phyloP scores from a whole-genome alignment of 2,113 vertebrate genomes.

The Sphaerodactylus townsendi region DNA sequence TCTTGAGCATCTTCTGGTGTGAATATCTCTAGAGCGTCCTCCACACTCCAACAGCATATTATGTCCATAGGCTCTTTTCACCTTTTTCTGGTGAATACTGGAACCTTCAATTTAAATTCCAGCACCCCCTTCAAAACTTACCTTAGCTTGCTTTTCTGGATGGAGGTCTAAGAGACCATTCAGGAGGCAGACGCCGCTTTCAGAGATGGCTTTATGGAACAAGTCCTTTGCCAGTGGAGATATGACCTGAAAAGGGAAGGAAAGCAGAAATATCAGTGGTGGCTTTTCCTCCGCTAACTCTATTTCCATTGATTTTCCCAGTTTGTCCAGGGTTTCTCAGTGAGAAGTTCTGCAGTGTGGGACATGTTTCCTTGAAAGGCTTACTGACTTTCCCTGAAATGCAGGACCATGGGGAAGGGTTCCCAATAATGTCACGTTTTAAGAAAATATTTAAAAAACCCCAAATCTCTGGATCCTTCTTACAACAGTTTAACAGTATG shows the following conservation, averaged over 20 bases:
- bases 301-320: not conserved
- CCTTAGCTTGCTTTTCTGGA: constrained; percentile 16
- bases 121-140: not conserved
- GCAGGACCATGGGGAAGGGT: too few species aligned
- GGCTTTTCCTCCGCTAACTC: not conserved
- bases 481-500: not conserved
- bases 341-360: too few species aligned
- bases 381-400: too few species aligned
- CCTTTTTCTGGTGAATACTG: too few species aligned
- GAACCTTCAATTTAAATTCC: too few species aligned
- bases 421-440: not conserved
- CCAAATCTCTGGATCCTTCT: not conserved
- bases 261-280: not conserved
- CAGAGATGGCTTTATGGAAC: constrained; percentile 79
- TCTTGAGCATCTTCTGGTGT: too few species aligned
- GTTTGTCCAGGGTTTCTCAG: too few species aligned
- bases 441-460: not conserved
- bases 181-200: constrained; percentile 72
- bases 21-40: too few species aligned
- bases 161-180: constrained; percentile 12
- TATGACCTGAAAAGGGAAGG: constrained; percentile 61
- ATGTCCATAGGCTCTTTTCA: too few species aligned
- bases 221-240: constrained; percentile 74
- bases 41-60: too few species aligned
- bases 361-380: too few species aligned